phyloP scores from a whole-genome alignment of 2,888 invertebrate species.

The Chymomyza procnemis region DNA sequence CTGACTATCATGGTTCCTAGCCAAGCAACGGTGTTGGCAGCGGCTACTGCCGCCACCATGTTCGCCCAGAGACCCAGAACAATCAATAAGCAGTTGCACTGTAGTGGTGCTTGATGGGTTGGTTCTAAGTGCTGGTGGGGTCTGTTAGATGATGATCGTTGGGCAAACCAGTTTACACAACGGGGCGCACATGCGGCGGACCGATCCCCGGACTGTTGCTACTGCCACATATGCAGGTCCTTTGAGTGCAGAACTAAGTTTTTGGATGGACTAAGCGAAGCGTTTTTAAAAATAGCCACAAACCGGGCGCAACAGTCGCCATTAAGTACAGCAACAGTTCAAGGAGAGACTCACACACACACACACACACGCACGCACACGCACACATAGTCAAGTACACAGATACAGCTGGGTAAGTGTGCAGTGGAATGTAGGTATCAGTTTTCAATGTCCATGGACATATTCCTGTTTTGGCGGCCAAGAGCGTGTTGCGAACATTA shows the following conservation, averaged over 20 bases:
- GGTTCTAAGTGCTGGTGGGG: neutral
- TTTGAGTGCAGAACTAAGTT: neutral
- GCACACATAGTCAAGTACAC: neutral
- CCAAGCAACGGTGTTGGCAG: neutral
- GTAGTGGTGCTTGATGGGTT: neutral
- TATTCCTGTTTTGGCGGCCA: conserved; percentile 52
- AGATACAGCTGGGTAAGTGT: neutral
- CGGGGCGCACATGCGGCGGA: neutral
- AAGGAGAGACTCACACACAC: neutral
- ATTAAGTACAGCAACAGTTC: neutral
- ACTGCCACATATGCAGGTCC: neutral
- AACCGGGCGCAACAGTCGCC: neutral
- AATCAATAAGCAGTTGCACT: conserved; percentile 54
- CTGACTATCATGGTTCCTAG: neutral
- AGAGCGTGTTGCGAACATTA: conserved; percentile 41
- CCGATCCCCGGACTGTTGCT: neutral
- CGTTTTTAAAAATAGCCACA: conserved; percentile 1
- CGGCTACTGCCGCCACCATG: conserved; percentile 5
- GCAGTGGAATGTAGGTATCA: conserved; percentile 58
- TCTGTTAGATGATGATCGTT: neutral
- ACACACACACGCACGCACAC: neutral
- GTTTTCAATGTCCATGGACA: conserved; percentile 52
- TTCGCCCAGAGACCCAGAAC: conserved; percentile 70
- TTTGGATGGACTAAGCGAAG: neutral
- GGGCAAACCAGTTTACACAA: neutral